A percentile compares a stretch with the other conserved stretches of the same genome.
Conservation (phyloP, 1,140 invertebrate species). For the Drosophila santomea region DNA sequence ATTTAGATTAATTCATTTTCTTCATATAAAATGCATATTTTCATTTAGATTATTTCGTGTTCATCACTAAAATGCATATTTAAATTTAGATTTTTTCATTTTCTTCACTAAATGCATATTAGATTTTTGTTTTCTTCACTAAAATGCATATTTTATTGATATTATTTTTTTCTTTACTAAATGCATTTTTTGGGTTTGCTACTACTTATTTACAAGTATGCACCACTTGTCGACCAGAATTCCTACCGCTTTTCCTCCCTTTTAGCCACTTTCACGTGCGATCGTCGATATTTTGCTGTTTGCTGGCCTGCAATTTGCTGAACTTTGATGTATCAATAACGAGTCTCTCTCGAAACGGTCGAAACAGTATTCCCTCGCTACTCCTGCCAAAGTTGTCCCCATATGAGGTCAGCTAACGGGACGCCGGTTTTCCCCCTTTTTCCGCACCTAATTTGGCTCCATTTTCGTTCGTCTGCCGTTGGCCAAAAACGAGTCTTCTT, state of each 20-base stretch:
- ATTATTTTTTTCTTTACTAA: too few species aligned
- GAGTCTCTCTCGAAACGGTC: slow-evolving; percentile 29
- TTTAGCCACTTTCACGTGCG: slow-evolving; percentile 63
- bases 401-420: slow-evolving; percentile 77
- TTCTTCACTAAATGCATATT: not conserved
- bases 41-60: too few species aligned
- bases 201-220: not conserved
- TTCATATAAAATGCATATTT: too few species aligned
- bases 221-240: not conserved
- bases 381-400: slow-evolving; percentile 48
- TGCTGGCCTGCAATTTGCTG: slow-evolving; percentile 50
- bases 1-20: too few species aligned
- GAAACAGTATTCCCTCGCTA: not conserved
- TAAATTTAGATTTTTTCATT: too few species aligned
- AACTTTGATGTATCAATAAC: slow-evolving; percentile 70
- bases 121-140: too few species aligned
- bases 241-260: slow-evolving; percentile 13
- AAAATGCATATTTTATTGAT: not conserved
- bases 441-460: slow-evolving; percentile 18
- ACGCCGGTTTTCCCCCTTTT: slow-evolving; percentile 35
- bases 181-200: not conserved
- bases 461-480: slow-evolving; percentile 47
- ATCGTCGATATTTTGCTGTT: slow-evolving; percentile 52
- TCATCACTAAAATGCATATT: not conserved
- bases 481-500: slow-evolving; percentile 68